A percentile compares a stretch with the other conserved stretches of the same genome.
Conservation (phyloP, 1,140 invertebrate species). For the Solenopsis fugax region DNA sequence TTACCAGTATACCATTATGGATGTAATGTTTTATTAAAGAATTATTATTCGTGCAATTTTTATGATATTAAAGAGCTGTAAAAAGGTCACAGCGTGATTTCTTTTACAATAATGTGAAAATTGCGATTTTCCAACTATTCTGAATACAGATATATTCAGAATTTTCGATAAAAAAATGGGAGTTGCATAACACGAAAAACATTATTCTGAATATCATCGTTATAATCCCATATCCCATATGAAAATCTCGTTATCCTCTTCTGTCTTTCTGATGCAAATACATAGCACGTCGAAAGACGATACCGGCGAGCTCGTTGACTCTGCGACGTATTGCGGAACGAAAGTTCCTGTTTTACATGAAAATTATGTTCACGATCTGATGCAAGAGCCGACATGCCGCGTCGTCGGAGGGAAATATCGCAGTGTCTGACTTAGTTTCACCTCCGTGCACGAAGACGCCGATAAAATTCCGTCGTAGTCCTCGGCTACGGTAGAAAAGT, state of each 20-base stretch:
- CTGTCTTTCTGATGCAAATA: not conserved
- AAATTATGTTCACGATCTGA: constrained; percentile 45
- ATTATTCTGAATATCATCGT: not conserved
- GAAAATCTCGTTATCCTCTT: constrained; percentile 13
- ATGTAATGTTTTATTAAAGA: not conserved
- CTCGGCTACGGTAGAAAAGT: constrained; percentile 52
- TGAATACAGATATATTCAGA: not conserved
- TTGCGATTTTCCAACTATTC: not conserved
- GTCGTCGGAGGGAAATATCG: constrained; percentile 41
- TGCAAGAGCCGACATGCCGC: constrained; percentile 20
- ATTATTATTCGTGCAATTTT: not conserved
- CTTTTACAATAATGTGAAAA: not conserved
- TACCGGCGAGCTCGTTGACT: constrained; percentile 13
- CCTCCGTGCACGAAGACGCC: constrained; percentile 35
- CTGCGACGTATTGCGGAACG: not conserved
- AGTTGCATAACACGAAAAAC: not conserved
- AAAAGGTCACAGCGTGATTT: not conserved
- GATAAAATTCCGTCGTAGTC: constrained; percentile 56
- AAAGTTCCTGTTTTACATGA: constrained; percentile 19
- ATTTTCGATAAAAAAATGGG: not conserved
- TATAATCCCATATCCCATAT: not conserved
- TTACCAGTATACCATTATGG: not conserved
- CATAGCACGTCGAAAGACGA: constrained; percentile 2
- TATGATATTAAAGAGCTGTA: not conserved
- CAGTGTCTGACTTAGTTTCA: constrained; percentile 56